Evolutionary conservation across 1,140 invertebrate species (phyloP).

Genomic region (Nixonia krombeini): DNA sequence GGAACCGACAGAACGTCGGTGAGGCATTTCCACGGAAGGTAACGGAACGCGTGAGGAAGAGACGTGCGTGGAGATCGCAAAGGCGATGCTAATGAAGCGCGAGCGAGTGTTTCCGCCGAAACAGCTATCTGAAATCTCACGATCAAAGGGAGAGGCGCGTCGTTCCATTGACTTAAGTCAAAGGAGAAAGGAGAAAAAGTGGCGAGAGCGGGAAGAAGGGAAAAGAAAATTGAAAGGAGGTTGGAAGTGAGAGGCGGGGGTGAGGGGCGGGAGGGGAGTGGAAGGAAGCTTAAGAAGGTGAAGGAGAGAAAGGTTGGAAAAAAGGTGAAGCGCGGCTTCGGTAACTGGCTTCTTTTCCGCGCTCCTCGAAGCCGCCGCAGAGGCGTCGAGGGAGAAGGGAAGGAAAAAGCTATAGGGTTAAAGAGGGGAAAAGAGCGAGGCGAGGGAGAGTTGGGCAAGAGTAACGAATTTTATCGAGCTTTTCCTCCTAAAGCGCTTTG

Average conservation of each 20-base stretch:
- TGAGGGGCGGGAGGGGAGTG: background rate
- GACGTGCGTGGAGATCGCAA: background rate
- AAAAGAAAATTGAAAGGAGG: conserved; percentile 6
- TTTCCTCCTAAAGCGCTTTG: conserved; percentile 34
- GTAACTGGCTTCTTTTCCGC: conserved; percentile 20
- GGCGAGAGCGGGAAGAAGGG: background rate
- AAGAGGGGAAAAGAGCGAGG: conserved; percentile 1
- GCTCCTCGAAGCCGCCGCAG: conserved; percentile 11
- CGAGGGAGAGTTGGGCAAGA: conserved; percentile 7
- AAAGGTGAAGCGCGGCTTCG: conserved; percentile 5
- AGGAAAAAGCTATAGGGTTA: conserved; percentile 8
- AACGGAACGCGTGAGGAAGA: background rate
- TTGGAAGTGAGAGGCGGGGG: no score
- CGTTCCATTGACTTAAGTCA: conserved; percentile 6
- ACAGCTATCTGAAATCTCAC: conserved; percentile 21
- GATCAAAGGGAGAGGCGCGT: conserved; percentile 17
- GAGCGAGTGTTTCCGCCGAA: background rate
- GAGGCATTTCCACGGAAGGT: no score
- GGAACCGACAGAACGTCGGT: no score
- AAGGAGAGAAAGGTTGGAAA: conserved; percentile 4
- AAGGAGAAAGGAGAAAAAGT: conserved; percentile 9
- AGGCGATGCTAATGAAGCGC: conserved; percentile 30
- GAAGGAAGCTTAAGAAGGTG: background rate
- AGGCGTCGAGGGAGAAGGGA: conserved; percentile 10
- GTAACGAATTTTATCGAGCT: conserved; percentile 49